Evolutionary conservation across 2,113 vertebrate species (phyloP), one percentile per base, ranked within the genome.

Genomic region (Hippoglossus stenolepis): DNA sequence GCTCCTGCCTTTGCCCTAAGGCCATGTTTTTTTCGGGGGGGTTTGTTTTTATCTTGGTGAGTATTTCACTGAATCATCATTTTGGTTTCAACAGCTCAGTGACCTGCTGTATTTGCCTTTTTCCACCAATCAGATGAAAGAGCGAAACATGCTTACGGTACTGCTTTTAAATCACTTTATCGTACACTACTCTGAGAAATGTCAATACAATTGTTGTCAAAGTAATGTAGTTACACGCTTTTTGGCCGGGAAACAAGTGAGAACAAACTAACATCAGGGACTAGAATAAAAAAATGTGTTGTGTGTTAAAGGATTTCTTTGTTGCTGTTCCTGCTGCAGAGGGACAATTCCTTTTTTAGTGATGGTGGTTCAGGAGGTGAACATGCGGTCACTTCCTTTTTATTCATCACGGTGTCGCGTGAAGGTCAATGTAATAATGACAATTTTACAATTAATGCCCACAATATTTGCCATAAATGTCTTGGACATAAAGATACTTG

Each of bases 91-190:
- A 75, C 90, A 90, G 83, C 91, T 90, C 80, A 63, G 72, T 80
- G 90, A 89, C 91, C 87, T 87, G 89, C 92, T 91, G 89, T 85
- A 88, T 86, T 85, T 89, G 86, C 86, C 87, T 83, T 85, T 89
- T 64, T 58, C 80, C 74, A 83, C 82, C 87, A 83, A 91, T 91
- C 79, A 75, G 79, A 70, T 59, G 81, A 84, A 11, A 23, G 70
- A 73, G 78, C 58, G 60, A 92, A 94, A 93, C 90, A 82, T 94
- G 93, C 94, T 93, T 94, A 93, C 89, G 18, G 59, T 63, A 86
- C 87, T 54, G 61, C 82, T 93, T 94, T 92, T 90, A 93, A 94
- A 93, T 93, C 89, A 91, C 91, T 93, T 94, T 93, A 93, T 87
- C 70, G 70, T 84, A 68, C 65, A 51, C 73, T 65, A 80, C 85